Evolutionary conservation across 1,140 invertebrate genomes (phyloP).

Genomic region (Antheraea pernyi): DNA sequence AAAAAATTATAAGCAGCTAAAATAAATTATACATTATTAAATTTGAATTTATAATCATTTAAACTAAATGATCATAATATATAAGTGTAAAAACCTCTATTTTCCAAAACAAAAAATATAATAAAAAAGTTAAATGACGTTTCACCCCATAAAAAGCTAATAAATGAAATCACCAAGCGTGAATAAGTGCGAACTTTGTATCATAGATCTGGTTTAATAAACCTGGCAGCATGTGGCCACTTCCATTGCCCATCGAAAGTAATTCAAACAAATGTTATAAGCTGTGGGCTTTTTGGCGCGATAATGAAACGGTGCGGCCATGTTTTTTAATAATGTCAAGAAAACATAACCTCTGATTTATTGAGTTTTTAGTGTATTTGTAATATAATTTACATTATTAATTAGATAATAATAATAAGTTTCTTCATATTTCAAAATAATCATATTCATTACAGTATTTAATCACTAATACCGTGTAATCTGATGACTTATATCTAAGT

Average conservation of each 20-base stretch:
- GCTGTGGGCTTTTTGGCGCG: not conserved
- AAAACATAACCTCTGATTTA: not conserved
- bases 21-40: too few relatives aligned
- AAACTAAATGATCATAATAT: too few relatives aligned
- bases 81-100: not conserved
- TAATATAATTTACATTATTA: too few relatives aligned
- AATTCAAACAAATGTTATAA: slow-evolving; percentile 5
- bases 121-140: slow-evolving; percentile 3
- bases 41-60: too few relatives aligned
- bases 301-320: not conserved
- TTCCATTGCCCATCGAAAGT: not conserved
- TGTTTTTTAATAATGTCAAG: not conserved
- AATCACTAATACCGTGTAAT: too few relatives aligned
- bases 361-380: too few relatives aligned
- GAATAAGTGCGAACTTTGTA: slow-evolving; percentile 4
- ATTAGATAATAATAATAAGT: too few relatives aligned
- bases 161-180: not conserved
- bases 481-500: too few relatives aligned
- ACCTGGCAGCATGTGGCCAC: slow-evolving; percentile 2
- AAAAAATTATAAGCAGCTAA: too few relatives aligned
- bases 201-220: not conserved
- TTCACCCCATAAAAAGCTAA: slow-evolving; percentile 2
- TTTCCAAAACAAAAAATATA: not conserved
- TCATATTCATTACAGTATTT: too few relatives aligned
- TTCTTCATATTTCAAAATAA: too few relatives aligned